Percentiles rank a stretch among this genome's conserved stretches.
These are phyloP conservation scores for Phalacrocorax pelagicus DNA, from an alignment of 2,113 vertebrate species.

Conservation along the genomic window DNA sequence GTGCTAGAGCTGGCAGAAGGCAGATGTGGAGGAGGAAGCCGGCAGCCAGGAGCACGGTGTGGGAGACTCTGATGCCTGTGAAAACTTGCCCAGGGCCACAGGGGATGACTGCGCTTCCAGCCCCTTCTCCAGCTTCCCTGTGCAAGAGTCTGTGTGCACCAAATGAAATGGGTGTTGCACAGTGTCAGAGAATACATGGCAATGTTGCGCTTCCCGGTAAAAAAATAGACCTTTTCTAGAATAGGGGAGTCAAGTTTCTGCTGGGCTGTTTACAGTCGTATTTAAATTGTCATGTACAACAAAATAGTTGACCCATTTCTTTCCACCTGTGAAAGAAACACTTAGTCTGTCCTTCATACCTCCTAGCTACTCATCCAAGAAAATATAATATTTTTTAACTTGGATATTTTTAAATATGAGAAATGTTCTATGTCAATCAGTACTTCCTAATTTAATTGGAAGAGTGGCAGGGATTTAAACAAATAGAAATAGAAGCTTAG, in stretches of 20 bases:
- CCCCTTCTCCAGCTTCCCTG: background rate
- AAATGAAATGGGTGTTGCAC: accelerated
- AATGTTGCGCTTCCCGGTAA: accelerated
- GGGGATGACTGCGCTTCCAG: background rate
- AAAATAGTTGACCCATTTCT: background rate
- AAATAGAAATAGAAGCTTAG: background rate
- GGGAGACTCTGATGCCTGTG: background rate
- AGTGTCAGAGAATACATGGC: background rate
- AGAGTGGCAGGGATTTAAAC: background rate
- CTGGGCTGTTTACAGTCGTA: background rate
- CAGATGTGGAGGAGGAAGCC: accelerated
- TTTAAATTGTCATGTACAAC: background rate
- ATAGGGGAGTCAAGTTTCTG: background rate
- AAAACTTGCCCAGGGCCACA: background rate
- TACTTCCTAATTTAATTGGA: background rate
- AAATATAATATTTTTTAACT: background rate
- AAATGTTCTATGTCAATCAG: background rate
- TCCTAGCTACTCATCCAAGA: background rate
- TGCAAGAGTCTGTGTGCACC: no score
- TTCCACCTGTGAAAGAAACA: background rate
- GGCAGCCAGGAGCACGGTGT: background rate
- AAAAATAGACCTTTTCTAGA: background rate
- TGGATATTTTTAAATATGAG: background rate
- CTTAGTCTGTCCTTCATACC: background rate
- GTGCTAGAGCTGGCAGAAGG: background rate